Evolutionary conservation across 2,797 vertebrate genomes (phyloP).

Genomic region (Monodelphis domestica): DNA sequence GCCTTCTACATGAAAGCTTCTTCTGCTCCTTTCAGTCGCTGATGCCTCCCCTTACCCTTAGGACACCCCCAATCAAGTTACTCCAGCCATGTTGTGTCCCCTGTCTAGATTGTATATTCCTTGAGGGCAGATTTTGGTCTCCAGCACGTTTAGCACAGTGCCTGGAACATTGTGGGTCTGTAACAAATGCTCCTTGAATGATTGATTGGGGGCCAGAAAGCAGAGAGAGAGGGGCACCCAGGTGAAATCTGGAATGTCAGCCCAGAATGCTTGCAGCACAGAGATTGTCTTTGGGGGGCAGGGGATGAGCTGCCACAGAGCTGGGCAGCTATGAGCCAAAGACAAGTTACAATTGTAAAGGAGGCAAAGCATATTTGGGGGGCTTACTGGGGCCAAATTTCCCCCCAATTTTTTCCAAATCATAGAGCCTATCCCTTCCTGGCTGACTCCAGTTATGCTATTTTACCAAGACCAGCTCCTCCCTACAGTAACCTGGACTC

Average conservation of each 20-base stretch:
- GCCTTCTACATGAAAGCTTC: not conserved
- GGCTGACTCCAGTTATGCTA: not conserved
- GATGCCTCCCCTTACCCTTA: not conserved
- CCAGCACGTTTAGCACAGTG: not conserved
- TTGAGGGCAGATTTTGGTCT: not conserved
- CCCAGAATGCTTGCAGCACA: too few species aligned
- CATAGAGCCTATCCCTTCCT: not conserved
- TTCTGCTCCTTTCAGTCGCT: not conserved
- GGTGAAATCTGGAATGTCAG: not conserved
- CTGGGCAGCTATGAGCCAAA: not conserved
- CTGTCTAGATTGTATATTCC: not conserved
- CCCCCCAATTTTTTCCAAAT: not conserved
- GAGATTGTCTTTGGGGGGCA: not conserved
- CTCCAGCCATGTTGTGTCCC: not conserved
- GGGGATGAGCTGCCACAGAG: not conserved
- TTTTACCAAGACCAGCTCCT: not conserved
- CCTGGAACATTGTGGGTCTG: not conserved
- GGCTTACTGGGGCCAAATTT: not conserved
- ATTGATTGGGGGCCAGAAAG: not conserved
- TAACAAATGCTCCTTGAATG: not conserved
- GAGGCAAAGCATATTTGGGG: not conserved
- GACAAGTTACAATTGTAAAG: not conserved
- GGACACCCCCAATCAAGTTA: not conserved
- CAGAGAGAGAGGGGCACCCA: not conserved
- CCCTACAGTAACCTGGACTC: not conserved